Base-by-base conservation (phyloP, 1,140 invertebrate species). In the Procambarus virginalis region DNA sequence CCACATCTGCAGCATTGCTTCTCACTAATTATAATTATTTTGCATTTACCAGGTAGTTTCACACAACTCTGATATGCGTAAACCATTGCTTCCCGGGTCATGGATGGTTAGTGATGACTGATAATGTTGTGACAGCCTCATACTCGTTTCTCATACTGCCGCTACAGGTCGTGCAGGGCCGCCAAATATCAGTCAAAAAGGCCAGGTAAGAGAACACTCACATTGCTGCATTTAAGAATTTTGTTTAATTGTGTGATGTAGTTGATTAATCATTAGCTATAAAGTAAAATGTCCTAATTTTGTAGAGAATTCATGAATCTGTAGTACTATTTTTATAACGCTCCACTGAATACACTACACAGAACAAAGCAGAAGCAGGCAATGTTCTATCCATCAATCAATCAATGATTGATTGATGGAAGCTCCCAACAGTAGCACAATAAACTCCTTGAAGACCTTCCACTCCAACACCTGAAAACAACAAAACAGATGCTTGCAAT, bases 21-120 rank as follows among this genome's bases (percentile, higher is more conserved):
- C 34, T 34, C 34, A 34, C 34, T 34, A 34, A 34, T 34, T 34
- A 34, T 34, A 34, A 34, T 34, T 55, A 55, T 12, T 64, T n/a
- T 20, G 12, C 17, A 17, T 64, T 64, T 5, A 17, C 60, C 64
- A 91, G 90, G 75, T 88, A 20, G 55, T 87, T 9, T 70, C 79
- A 5, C 73, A 91, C 49, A 84, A 45, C 95, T 95, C 78, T 55
- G 46, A 60, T n/a, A 49, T 99, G 34, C 96, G 96, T 92, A 95
- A 96, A 81, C 98, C 98, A 17, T 94, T 99, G 20, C 94, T 96
- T n/a, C 97, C 98, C 17, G 98, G 98, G 73, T 94, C 96, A 8
- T 99, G 98, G 98, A 96, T 95, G 86, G 95, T 98, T 0, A 96
- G 92, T 99, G 17, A 94, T 98, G 91, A 94, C 96, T 92, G 95